phyloP scores from a whole-genome alignment of 2,888 invertebrate species.

The Sturmia bella region DNA sequence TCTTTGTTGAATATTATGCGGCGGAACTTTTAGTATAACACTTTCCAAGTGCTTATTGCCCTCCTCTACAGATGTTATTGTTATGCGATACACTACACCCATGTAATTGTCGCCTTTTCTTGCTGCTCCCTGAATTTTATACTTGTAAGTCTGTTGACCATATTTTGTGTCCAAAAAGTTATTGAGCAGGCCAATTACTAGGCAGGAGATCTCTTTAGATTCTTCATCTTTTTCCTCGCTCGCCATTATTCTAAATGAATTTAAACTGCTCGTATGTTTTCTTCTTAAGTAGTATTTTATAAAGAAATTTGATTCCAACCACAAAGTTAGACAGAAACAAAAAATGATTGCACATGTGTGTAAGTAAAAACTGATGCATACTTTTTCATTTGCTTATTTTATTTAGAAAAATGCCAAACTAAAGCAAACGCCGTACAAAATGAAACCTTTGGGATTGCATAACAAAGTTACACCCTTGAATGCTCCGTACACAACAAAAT shows the following conservation, averaged over 20 bases:
- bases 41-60: slow-evolving; percentile 6
- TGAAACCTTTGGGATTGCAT: slow-evolving; percentile 30
- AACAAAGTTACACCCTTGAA: slow-evolving; percentile 32
- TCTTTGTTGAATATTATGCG: slow-evolving; percentile 75
- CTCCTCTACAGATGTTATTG: slow-evolving; percentile 23
- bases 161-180: slow-evolving; percentile 72
- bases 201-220: slow-evolving; percentile 29
- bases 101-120: slow-evolving; percentile 79
- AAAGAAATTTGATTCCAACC: slow-evolving; percentile 28
- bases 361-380: neutral
- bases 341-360: neutral
- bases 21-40: slow-evolving; percentile 78
- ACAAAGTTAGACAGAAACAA: slow-evolving; percentile 10
- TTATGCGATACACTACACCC: slow-evolving; percentile 77
- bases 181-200: slow-evolving; percentile 72
- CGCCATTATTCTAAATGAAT: slow-evolving; percentile 26
- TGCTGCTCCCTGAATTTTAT: slow-evolving; percentile 73
- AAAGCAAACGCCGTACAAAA: slow-evolving; percentile 60
- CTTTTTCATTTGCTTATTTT: neutral
- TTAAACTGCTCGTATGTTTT: neutral
- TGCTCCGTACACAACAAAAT: slow-evolving; percentile 1
- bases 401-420: slow-evolving; percentile 58
- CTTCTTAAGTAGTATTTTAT: slow-evolving; percentile 2
- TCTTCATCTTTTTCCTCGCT: neutral
- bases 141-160: slow-evolving; percentile 66